Base-by-base conservation (phyloP, 2,113 vertebrate genomes). In the Dendropsophus ebraccatus region DNA sequence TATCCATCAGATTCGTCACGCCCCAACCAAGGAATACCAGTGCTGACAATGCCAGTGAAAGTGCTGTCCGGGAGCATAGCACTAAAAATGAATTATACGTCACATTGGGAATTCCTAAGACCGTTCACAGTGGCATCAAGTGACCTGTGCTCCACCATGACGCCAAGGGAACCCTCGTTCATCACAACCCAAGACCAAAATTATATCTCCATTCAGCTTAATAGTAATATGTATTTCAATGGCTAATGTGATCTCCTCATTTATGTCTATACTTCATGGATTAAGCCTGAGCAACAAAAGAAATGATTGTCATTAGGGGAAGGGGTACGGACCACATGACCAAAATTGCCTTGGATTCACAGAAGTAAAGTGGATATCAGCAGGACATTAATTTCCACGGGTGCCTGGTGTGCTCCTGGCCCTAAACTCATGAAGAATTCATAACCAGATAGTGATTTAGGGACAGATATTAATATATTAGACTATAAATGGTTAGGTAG, bases 81-180 rank as follows among this genome's bases (percentile, higher is more conserved):
- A 74, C 70, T 87, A 87, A 81, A 87, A 80, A 60, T 87, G 85
- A 87, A 74, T 87, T 81, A 81, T 87, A 52, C 37, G 58, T 69
- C 35, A 74, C 49, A 47, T n/a, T 62, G 25, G 54, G 78, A 58
- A 87, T 87, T 87, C 85, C 85, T 62, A 37, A 62, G 62, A 49
- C 13, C 37, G 56, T 73, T 81, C 52, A 49, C 41, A 74, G 85
- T 45, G 37, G 62, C 78, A 62, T 80, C 37, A 62, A 30, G 41
- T 87, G 85, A 87, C 85, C 85, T 81, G 69, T 81, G 54, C 67
- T 81, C 13, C 67, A 81, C 67, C 50, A 41, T n/a, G 37, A 56
- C 56, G 56, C 54, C n/a, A 25, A 41, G 9, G 19, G 4, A 21
- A 16, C n/a, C 58, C 58, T 65, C 56, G 19, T 13, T 58, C 32